These are phyloP conservation scores for Parauchenoglanis punctatus DNA, from an alignment of 2,797 vertebrate genomes.

Conservation along the genomic window DNA sequence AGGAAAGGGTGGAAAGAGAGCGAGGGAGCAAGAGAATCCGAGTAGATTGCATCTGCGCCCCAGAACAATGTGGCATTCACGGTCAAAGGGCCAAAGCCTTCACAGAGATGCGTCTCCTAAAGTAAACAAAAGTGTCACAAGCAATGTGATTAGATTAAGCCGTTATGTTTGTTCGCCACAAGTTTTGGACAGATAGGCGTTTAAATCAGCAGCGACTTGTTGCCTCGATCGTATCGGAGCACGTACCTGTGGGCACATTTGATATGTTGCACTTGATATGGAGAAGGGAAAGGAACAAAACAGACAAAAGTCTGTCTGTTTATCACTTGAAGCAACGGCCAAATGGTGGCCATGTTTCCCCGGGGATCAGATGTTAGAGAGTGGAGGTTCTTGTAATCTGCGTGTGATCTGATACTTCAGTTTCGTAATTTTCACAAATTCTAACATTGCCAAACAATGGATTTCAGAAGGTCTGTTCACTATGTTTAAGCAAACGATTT, in stretches of 20 bases:
- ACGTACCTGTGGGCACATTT: slow-evolving; percentile 27
- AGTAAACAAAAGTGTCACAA: slow-evolving; percentile 73
- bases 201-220: slow-evolving; percentile 35
- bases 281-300: slow-evolving; percentile 4
- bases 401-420: background rate
- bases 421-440: background rate
- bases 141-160: slow-evolving; percentile 75
- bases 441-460: background rate
- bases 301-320: slow-evolving; percentile 34
- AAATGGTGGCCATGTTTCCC: slow-evolving; percentile 15
- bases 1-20: slow-evolving; percentile 6
- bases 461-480: background rate
- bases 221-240: slow-evolving; percentile 35
- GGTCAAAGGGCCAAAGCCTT: slow-evolving; percentile 44
- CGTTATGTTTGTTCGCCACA: slow-evolving; percentile 76
- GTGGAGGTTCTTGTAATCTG: background rate
- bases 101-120: slow-evolving; percentile 60
- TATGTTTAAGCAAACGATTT: background rate
- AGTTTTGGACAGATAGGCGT: slow-evolving; percentile 31
- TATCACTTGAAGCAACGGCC: slow-evolving; percentile 14
- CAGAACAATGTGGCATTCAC: slow-evolving; percentile 63
- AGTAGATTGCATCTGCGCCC: slow-evolving; percentile 55
- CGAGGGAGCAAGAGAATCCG: slow-evolving; percentile 28
- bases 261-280: slow-evolving; percentile 44
- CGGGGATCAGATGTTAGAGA: slow-evolving; percentile 15